These are phyloP conservation scores for Bombus breviceps DNA, from an alignment of 1,140 invertebrate genomes.

Conservation along the genomic window DNA sequence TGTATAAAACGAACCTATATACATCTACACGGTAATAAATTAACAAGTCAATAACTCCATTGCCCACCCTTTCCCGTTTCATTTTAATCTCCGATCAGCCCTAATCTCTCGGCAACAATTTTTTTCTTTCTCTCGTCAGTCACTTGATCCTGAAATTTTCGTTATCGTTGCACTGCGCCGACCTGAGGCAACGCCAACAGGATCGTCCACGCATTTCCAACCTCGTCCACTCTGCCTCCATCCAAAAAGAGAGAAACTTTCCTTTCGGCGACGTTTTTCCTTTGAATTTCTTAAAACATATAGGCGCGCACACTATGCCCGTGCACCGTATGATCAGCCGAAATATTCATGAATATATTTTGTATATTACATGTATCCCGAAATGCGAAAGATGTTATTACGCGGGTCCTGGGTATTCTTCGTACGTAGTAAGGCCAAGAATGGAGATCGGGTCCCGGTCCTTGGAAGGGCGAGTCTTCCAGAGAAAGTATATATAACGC, in stretches of 20 bases:
- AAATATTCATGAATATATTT: conserved; percentile 58
- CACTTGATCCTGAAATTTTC: neutral
- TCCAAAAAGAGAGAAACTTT: neutral
- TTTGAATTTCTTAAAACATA: conserved; percentile 21
- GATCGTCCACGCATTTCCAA: neutral
- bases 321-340: conserved; percentile 52
- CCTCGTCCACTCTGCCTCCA: neutral
- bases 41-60: neutral
- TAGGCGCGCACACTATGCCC: neutral
- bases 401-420: conserved; percentile 16
- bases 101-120: neutral
- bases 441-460: conserved; percentile 36
- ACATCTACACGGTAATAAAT: neutral
- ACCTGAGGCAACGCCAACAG: neutral
- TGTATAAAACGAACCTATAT: neutral
- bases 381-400: conserved; percentile 65
- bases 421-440: conserved; percentile 29
- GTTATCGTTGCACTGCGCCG: conserved; percentile 2
- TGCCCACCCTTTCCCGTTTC: neutral
- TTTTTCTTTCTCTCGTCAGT: neutral
- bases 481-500: neutral
- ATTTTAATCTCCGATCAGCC: neutral
- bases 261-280: conserved; percentile 36
- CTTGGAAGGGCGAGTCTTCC: conserved; percentile 13
- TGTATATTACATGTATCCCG: conserved; percentile 48